These are phyloP conservation scores for Linepithema humile DNA, from an alignment of 1,140 invertebrate genomes.

Conservation along the genomic window DNA sequence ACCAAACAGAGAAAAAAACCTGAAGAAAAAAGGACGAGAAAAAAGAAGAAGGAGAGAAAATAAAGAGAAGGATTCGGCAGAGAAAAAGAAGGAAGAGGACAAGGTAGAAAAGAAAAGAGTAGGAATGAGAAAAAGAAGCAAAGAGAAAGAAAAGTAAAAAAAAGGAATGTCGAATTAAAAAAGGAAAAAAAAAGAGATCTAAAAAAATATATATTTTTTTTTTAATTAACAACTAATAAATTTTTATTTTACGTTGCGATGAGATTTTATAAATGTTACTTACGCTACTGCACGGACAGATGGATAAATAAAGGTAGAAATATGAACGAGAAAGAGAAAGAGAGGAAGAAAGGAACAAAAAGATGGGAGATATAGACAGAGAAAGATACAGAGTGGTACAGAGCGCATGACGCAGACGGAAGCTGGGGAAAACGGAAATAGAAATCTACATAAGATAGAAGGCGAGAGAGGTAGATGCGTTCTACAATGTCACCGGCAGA, in stretches of 20 bases:
- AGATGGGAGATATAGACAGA: slow-evolving; percentile 6
- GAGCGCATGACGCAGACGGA: slow-evolving; percentile 25
- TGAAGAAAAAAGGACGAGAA: neutral
- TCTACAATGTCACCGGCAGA: slow-evolving; percentile 41
- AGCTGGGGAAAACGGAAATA: slow-evolving; percentile 44
- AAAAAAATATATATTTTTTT: neutral
- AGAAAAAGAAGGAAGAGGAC: neutral
- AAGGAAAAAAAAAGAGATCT: neutral
- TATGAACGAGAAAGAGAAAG: neutral
- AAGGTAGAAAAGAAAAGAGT: neutral
- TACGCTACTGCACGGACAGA: slow-evolving; percentile 38
- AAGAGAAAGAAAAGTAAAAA: neutral
- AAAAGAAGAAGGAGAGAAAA: neutral
- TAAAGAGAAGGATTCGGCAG: neutral
- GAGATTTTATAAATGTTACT: neutral
- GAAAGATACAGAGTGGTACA: neutral
- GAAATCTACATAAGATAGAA: slow-evolving; percentile 36
- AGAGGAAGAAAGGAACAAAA: neutral
- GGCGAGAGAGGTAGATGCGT: slow-evolving; percentile 40
- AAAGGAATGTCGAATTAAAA: neutral
- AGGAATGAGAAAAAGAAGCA: neutral
- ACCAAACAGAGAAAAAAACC: slow-evolving; percentile 1
- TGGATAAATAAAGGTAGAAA: slow-evolving; percentile 45
- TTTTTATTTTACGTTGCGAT: neutral
- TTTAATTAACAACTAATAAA: neutral